Percentiles rank a stretch among this genome's conserved stretches.
Conservation (phyloP, 2,113 vertebrate genomes). For the Hoplias malabaricus region DNA sequence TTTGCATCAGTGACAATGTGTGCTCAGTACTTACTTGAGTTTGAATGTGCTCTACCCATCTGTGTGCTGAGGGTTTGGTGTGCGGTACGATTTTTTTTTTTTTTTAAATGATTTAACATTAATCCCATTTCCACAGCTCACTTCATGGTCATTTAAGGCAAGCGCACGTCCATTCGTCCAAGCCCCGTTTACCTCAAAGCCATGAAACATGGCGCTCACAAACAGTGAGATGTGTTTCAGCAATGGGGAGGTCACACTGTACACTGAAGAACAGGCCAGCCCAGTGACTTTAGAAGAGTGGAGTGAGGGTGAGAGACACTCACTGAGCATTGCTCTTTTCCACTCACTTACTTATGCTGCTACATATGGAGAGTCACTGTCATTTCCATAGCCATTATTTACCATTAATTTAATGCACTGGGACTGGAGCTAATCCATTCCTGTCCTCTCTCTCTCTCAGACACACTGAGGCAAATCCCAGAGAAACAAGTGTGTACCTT, state of each 20-base stretch:
- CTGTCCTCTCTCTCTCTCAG: neutral
- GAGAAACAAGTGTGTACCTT: neutral
- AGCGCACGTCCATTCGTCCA: conserved; percentile 18
- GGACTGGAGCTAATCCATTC: neutral
- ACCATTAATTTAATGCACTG: neutral
- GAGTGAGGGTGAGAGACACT: conserved; percentile 1
- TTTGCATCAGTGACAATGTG: no score
- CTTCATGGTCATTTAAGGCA: conserved; percentile 22
- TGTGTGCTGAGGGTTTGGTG: neutral
- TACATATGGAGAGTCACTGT: neutral
- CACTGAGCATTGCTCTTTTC: neutral
- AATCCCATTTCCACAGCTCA: neutral
- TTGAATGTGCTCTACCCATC: no score
- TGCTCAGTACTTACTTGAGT: no score
- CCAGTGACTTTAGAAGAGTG: neutral
- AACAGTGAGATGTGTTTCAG: conserved; percentile 37
- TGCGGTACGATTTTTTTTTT: neutral
- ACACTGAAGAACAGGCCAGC: neutral
- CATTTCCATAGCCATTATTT: neutral
- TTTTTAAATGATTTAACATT: no score
- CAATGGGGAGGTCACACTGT: conserved; percentile 1
- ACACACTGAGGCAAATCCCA: neutral
- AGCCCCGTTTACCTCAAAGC: conserved; percentile 20
- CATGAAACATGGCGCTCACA: conserved; percentile 10
- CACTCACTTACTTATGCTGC: neutral